These are phyloP conservation scores for Dicyrtoma fusca DNA, from an alignment of 2,888 invertebrate genomes.

Conservation along the genomic window DNA sequence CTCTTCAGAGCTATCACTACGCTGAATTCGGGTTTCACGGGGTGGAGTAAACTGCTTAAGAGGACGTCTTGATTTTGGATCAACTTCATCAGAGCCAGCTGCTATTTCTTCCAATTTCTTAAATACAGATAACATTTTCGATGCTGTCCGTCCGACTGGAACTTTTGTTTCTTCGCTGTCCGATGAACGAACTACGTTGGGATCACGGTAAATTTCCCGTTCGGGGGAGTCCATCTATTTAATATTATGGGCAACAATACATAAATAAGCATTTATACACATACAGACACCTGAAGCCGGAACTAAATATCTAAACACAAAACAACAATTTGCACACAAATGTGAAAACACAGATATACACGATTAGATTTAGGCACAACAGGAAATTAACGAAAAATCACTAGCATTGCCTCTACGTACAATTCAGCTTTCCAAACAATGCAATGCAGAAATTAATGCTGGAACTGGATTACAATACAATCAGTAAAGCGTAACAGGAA, in stretches of 20 bases:
- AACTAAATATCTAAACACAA: too few species aligned
- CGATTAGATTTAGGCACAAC: too few species aligned
- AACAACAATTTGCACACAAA: background rate
- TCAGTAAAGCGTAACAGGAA: too few species aligned
- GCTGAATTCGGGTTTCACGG: constrained; percentile 65
- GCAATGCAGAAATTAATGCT: too few species aligned
- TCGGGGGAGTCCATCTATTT: constrained; percentile 36
- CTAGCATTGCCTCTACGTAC: too few species aligned
- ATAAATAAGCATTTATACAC: background rate
- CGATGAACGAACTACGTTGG: constrained; percentile 69
- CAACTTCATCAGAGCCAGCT: constrained; percentile 33
- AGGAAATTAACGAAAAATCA: too few species aligned
- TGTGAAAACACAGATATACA: too few species aligned
- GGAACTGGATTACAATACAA: too few species aligned
- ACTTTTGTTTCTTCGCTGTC: constrained; percentile 61
- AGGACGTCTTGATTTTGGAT: constrained; percentile 61
- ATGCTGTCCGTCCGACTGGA: constrained; percentile 73
- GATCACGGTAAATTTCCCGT: constrained; percentile 72
- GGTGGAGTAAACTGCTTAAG: constrained; percentile 89
- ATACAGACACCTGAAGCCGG: background rate
- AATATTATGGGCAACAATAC: background rate
- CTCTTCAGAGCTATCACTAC: constrained; percentile 60
- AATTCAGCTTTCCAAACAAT: too few species aligned
- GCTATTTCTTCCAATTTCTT: constrained; percentile 79
- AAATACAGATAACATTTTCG: constrained; percentile 85